phyloP scores from a whole-genome alignment of 2,888 invertebrate species.

The Andrena bucephala region DNA sequence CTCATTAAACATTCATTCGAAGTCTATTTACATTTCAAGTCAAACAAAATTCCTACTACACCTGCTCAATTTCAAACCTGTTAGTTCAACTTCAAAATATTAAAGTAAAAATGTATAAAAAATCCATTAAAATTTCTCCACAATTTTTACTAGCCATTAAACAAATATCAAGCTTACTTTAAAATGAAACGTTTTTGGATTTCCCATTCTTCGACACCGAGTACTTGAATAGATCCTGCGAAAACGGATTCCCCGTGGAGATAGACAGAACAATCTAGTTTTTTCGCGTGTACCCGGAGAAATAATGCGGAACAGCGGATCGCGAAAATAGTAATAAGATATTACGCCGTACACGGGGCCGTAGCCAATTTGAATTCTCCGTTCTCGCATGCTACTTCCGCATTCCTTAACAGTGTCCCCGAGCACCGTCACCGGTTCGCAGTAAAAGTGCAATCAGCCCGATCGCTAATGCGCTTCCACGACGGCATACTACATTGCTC shows the following conservation, averaged over 20 bases:
- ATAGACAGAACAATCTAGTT: slow-evolving; percentile 2
- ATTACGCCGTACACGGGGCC: slow-evolving; percentile 12
- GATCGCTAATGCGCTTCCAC: slow-evolving; percentile 69
- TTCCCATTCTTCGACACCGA: neutral
- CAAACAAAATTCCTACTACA: neutral
- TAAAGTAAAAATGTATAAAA: neutral
- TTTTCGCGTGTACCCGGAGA: neutral
- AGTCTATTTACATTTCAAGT: too few relatives aligned
- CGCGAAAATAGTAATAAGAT: slow-evolving; percentile 42
- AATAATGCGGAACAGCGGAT: neutral
- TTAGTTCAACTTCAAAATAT: neutral
- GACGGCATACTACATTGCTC: slow-evolving; percentile 51
- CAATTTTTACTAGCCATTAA: too few relatives aligned
- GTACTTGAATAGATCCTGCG: neutral
- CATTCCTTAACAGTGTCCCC: slow-evolving; percentile 60
- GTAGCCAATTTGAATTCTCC: slow-evolving; percentile 54
- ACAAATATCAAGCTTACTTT: neutral
- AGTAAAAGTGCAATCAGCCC: slow-evolving; percentile 69
- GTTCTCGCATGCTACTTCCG: slow-evolving; percentile 46
- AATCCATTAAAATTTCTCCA: neutral
- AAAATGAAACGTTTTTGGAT: neutral
- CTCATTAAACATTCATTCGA: too few relatives aligned
- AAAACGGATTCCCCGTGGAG: neutral
- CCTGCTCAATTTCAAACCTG: neutral
- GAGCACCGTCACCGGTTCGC: slow-evolving; percentile 43